Base-by-base conservation (phyloP, 2,113 vertebrate genomes). In the Microtus richardsoni region DNA sequence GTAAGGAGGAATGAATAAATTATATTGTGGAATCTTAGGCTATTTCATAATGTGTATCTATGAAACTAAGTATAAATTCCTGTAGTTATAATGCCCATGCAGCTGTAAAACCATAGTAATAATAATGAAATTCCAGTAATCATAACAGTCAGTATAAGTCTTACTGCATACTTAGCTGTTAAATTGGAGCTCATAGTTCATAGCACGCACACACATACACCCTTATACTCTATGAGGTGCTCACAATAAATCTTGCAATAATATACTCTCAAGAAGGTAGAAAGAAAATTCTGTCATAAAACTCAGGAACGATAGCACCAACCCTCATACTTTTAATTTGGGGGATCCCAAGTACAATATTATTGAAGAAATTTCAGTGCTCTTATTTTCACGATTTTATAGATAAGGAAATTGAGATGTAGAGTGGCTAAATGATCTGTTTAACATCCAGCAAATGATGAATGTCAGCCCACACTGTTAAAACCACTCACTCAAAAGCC, bases 301-400 rank as follows among this genome's bases (percentile, higher is more conserved):
- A 68, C 47, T 47, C 3, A 87, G 60, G 62, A 66, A 75, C 0
- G 47, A 39, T 82, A 70, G 6, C 44, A 83, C n/a, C 7, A 89
- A 54, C 86, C 7, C 26, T 87, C 39, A 79, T 44, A 93, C 21
- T 54, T 26, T 33, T 80, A 77, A 41, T 88, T 78, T 89, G 79
- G 21, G 7, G 3, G 39, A 82, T 88, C 21, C 7, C 49, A 49
- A 24, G 82, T 94, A 86, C 7, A 84, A 90, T 36, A 74, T 88
- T 70, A 41, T 30, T 17, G 70, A 58, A 33, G 47, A 3, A 70
- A 64, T 78, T 95, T 91, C 24, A 36, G 7, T 84, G 62, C 36
- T 92, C 19, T 21, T 88, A 19, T 58, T 92, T 44, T 85, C 28
- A 88, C 68, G 89, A 74, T 75, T 94, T 96, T 92, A 70, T 78